phyloP scores from a whole-genome alignment of 2,797 vertebrate genomes.

The Pantherophis vulpinus region DNA sequence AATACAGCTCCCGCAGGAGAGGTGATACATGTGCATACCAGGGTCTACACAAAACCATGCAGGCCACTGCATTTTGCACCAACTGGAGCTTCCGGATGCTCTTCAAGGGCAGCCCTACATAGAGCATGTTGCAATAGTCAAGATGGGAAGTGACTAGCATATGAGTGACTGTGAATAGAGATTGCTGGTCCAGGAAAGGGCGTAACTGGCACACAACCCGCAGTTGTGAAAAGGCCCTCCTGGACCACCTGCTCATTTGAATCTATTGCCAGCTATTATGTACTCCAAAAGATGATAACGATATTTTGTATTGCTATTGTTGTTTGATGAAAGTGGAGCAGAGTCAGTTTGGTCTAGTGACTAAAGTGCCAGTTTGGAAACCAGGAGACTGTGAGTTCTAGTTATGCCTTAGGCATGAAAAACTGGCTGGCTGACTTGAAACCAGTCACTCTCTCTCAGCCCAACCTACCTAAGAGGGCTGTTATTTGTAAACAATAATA shows the following conservation, averaged over 20 bases:
- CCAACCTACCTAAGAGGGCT: neutral
- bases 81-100: no score
- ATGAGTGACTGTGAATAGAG: no score
- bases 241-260: neutral
- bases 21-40: no score
- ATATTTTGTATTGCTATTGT: neutral
- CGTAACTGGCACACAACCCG: no score
- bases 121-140: no score
- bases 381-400: neutral
- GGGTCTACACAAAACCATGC: no score
- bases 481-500: neutral
- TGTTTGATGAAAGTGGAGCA: neutral
- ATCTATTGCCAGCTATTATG: neutral
- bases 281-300: neutral
- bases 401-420: neutral
- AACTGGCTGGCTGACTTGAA: neutral
- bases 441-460: neutral
- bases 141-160: no score
- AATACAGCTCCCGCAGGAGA: no score
- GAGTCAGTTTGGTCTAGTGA: neutral
- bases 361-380: neutral
- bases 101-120: no score
- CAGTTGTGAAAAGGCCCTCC: no score
- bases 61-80: no score
- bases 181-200: no score